phyloP scores from a whole-genome alignment of 2,797 vertebrate genomes.

The Sylvilagus floridanus region DNA sequence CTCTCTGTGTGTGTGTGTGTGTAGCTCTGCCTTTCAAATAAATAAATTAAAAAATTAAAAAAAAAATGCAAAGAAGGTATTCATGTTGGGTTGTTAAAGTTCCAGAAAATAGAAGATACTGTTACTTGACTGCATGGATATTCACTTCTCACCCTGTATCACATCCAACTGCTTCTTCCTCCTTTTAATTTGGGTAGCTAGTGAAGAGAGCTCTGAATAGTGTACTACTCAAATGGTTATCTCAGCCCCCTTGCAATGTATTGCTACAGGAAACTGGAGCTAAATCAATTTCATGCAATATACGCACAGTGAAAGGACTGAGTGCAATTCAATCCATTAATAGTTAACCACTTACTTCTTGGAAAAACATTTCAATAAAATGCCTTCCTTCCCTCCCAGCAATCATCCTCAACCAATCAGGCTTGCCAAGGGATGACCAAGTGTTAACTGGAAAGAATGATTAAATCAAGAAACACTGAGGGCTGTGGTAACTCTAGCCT shows the following conservation, averaged over 20 bases:
- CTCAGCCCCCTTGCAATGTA: not conserved
- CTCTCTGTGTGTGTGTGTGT: no score
- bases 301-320: not conserved
- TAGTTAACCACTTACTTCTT: not conserved
- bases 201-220: not conserved
- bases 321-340: not conserved
- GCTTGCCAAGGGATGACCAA: not conserved
- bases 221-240: not conserved
- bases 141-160: not conserved
- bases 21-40: no score
- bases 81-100: not conserved
- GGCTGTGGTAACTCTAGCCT: not conserved
- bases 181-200: not conserved
- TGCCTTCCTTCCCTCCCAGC: not conserved
- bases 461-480: not conserved
- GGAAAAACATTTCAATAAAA: not conserved
- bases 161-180: accelerated
- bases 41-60: no score
- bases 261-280: not conserved
- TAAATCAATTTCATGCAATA: not conserved
- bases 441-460: not conserved
- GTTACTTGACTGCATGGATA: not conserved
- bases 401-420: conserved; percentile 10
- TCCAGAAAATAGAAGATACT: not conserved
- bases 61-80: not conserved